These are phyloP conservation scores for Allophyes oxyacanthae DNA, from an alignment of 2,888 invertebrate species.

Conservation along the genomic window DNA sequence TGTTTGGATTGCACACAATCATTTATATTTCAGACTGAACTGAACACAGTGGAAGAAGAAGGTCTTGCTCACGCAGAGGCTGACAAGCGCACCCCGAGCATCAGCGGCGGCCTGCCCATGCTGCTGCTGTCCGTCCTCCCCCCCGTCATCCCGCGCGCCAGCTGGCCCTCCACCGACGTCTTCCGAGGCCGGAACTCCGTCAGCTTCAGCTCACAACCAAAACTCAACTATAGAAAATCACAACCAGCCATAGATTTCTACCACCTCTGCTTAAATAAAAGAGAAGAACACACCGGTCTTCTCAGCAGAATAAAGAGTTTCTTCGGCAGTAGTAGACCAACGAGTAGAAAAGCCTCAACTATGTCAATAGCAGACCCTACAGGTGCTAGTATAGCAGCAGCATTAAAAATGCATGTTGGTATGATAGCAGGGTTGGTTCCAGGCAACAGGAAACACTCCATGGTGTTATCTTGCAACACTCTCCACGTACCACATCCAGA, in stretches of 20 bases:
- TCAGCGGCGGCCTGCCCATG: slow-evolving; percentile 92
- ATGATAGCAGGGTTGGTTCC: slow-evolving; percentile 92
- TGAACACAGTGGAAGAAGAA: slow-evolving; percentile 85
- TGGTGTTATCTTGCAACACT: slow-evolving; percentile 90
- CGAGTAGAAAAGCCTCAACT: slow-evolving; percentile 91
- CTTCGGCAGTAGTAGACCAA: slow-evolving; percentile 91
- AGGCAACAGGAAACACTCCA: slow-evolving; percentile 89
- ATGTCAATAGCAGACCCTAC: slow-evolving; percentile 90
- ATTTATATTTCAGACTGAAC: slow-evolving; percentile 71
- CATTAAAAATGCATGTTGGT: slow-evolving; percentile 92
- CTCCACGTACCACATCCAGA: slow-evolving; percentile 86
- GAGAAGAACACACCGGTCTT: slow-evolving; percentile 87
- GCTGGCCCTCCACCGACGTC: slow-evolving; percentile 93
- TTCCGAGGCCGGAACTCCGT: slow-evolving; percentile 90
- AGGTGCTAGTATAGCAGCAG: slow-evolving; percentile 91
- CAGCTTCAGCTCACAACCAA: slow-evolving; percentile 91
- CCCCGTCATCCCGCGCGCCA: slow-evolving; percentile 93
- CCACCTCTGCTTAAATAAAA: slow-evolving; percentile 89
- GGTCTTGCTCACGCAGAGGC: slow-evolving; percentile 59
- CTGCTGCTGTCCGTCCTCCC: slow-evolving; percentile 92
- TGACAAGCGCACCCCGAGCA: slow-evolving; percentile 89
- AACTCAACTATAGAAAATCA: slow-evolving; percentile 89
- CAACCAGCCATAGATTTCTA: slow-evolving; percentile 90
- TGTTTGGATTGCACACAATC: background rate
- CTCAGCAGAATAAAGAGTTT: slow-evolving; percentile 89